Conservation (phyloP, 2,113 vertebrate genomes). For the Ammodramus savannarum region DNA sequence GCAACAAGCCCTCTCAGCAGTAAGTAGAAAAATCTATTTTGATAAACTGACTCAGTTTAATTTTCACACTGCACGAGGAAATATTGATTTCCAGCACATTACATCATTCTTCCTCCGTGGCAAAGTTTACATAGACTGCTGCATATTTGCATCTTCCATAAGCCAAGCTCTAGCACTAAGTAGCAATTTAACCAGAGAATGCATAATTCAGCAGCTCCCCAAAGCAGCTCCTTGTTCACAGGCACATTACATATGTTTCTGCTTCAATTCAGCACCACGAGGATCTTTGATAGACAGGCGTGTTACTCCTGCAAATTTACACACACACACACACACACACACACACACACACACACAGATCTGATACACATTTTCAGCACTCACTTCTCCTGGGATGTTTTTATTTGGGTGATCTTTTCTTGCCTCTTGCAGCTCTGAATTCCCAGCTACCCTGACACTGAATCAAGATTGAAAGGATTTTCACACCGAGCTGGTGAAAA, state of each 20-base stretch:
- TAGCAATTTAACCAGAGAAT: not conserved
- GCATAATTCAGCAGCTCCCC: constrained; percentile 7
- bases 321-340: not conserved
- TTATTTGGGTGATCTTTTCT: not conserved
- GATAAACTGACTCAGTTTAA: not conserved
- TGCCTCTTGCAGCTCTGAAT: not conserved
- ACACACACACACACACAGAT: not conserved
- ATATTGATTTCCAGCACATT: not conserved
- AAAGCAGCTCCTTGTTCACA: not conserved
- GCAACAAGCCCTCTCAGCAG: not conserved
- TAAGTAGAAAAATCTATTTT: not conserved
- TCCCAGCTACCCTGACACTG: not conserved
- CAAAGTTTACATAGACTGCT: not conserved
- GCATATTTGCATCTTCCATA: not conserved
- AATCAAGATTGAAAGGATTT: not conserved
- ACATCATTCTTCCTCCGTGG: not conserved
- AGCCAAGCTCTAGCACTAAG: not conserved
- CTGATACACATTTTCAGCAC: not conserved
- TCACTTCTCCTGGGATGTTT: not conserved
- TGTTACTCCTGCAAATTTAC: not conserved
- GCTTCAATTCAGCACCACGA: not conserved
- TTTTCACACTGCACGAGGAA: not conserved
- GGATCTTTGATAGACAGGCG: not conserved
- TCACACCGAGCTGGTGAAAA: not conserved
- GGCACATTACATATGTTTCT: not conserved